phyloP scores from a whole-genome alignment of 1,140 invertebrate species.

The Orchesella cincta region DNA sequence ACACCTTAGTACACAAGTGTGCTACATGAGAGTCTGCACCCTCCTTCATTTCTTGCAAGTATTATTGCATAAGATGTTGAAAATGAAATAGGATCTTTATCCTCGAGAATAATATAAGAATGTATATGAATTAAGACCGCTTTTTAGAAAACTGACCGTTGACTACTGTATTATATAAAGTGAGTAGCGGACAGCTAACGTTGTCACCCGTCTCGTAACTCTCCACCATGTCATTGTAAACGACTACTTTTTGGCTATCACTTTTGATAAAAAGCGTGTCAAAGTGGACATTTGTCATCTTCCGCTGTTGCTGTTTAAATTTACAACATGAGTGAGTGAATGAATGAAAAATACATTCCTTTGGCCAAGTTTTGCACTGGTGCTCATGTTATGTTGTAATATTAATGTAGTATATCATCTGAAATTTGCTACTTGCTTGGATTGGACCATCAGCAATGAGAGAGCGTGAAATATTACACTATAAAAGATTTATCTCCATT shows the following conservation, averaged over 20 bases:
- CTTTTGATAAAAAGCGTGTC: constrained; percentile 11
- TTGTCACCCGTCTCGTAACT: not conserved
- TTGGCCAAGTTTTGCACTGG: not conserved
- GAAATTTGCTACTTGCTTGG: not conserved
- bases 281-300: constrained; percentile 21
- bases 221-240: not conserved
- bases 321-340: not conserved
- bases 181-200: too few relatives aligned
- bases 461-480: not conserved
- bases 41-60: too few relatives aligned
- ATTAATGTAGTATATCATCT: not conserved
- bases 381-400: not conserved
- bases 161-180: too few relatives aligned
- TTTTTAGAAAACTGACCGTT: too few relatives aligned
- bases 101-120: too few relatives aligned
- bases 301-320: not conserved
- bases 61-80: too few relatives aligned
- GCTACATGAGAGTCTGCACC: too few relatives aligned
- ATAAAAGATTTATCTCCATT: constrained; percentile 16
- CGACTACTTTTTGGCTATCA: constrained; percentile 2
- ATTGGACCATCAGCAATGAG: too few relatives aligned
- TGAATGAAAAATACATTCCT: not conserved
- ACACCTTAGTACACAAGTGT: too few relatives aligned
- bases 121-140: too few relatives aligned
- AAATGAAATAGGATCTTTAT: too few relatives aligned